Conservation (phyloP, 37 sponge, comb jelly and placozoan genomes). For the Crambe crambe region DNA sequence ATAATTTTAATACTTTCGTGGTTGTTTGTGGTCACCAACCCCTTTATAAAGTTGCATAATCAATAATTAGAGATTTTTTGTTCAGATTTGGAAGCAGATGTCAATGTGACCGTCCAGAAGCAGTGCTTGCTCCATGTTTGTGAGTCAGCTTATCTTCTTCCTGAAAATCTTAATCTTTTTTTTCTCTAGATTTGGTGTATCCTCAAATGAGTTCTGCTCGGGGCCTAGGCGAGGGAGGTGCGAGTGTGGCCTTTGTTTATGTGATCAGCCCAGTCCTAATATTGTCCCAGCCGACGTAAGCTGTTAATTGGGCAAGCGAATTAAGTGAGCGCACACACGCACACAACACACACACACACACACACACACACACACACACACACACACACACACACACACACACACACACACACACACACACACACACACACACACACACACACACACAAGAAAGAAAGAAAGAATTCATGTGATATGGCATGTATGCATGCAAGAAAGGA, state of each 20-base stretch:
- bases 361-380: neutral
- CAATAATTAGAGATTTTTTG: neutral
- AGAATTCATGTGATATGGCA: neutral
- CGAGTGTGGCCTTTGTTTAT: conserved; percentile 20
- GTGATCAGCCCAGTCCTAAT: neutral
- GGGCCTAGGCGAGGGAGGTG: conserved; percentile 9
- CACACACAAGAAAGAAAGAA: neutral
- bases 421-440: neutral
- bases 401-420: neutral
- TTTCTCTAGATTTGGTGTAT: neutral
- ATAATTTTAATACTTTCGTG: neutral
- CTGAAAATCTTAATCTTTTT: no score
- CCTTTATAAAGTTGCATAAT: conserved; percentile 9
- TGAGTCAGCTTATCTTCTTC: no score
- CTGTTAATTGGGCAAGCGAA: no score
- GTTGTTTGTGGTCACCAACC: neutral
- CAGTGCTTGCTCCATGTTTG: neutral
- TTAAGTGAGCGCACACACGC: no score
- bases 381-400: neutral
- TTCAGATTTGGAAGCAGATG: neutral
- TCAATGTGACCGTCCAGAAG: neutral
- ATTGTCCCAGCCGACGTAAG: conserved; percentile 5
- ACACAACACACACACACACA: no score
- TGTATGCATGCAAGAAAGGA: no score
- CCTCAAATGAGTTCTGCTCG: neutral